Percentiles rank a stretch among this genome's conserved stretches.
Evolutionary conservation across 2,113 vertebrate genomes (phyloP).

Genomic region (Chaetorhynchus papuensis): DNA sequence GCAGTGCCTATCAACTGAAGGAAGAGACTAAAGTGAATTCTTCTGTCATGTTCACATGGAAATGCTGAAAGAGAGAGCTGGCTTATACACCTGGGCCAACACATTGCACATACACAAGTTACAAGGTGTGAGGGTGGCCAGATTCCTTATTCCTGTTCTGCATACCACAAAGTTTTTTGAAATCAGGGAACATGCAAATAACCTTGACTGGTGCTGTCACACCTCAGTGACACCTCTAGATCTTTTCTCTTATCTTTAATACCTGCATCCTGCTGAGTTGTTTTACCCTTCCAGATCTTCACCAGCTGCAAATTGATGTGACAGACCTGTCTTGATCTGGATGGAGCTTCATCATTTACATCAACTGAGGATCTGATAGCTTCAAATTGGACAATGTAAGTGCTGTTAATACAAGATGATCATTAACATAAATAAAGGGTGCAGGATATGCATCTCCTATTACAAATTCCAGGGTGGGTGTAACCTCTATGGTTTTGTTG

Average conservation of each 20-base stretch:
- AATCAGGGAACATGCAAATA: neutral
- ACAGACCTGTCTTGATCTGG: neutral
- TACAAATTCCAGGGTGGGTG: neutral
- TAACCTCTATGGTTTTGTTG: neutral
- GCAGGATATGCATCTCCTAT: neutral
- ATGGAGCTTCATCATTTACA: neutral
- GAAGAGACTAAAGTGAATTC: neutral
- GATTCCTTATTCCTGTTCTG: neutral
- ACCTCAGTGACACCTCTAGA: neutral
- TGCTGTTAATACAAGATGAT: neutral
- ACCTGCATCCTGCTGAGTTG: neutral
- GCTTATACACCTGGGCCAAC: neutral
- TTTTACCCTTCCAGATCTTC: neutral
- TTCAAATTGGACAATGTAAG: neutral
- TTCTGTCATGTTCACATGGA: neutral
- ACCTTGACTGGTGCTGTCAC: neutral
- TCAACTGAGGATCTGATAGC: neutral
- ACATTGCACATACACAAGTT: neutral
- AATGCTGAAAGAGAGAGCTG: neutral
- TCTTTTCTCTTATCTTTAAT: neutral
- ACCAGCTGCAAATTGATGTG: neutral
- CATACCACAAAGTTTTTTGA: neutral
- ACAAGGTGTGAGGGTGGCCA: neutral
- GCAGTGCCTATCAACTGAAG: accelerated
- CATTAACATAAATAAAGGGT: neutral